phyloP scores from a whole-genome alignment of 2,113 vertebrate species.

The Caracal caracal region DNA sequence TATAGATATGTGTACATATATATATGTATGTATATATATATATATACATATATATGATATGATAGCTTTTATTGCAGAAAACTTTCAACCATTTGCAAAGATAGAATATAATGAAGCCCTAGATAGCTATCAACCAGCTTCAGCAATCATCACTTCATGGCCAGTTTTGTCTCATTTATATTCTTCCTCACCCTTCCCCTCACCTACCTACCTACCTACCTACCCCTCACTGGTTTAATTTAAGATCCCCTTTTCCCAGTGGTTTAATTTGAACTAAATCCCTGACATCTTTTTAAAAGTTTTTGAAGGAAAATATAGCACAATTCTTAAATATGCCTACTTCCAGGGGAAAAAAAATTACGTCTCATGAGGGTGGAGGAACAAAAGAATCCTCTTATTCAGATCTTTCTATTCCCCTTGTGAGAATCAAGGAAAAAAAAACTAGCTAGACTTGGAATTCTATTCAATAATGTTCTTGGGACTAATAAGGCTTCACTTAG shows the following conservation, averaged over 20 bases:
- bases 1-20: too few relatives aligned
- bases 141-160: background rate
- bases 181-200: background rate
- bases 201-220: background rate
- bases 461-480: background rate
- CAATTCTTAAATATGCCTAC: background rate
- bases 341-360: background rate
- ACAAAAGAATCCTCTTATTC: background rate
- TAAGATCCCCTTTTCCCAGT: background rate
- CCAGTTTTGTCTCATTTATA: conserved; percentile 14
- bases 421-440: background rate
- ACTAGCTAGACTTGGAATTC: background rate
- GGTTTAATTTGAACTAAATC: conserved; percentile 36
- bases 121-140: background rate
- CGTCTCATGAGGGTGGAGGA: background rate
- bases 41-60: background rate
- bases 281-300: background rate
- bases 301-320: conserved; percentile 18
- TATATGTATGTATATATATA: too few relatives aligned
- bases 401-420: background rate
- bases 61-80: background rate
- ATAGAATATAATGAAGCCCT: background rate
- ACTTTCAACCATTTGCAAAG: background rate
- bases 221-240: background rate
- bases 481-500: background rate